Evolutionary conservation across 2,888 invertebrate species (phyloP).

Genomic region (Incurvaria masculella): DNA sequence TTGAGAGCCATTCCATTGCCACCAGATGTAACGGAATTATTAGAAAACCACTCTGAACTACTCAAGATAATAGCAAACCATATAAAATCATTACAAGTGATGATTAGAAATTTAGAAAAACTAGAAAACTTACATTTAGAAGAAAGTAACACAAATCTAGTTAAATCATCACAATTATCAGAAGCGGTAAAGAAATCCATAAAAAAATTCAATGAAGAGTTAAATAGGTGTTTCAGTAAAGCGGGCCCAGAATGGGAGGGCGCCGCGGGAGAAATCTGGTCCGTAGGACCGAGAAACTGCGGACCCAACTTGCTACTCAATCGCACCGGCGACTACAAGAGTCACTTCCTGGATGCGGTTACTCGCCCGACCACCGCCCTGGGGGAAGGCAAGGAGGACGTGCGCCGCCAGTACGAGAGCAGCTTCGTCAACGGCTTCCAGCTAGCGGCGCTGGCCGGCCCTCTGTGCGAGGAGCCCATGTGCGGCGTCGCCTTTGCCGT

Average conservation of each 20-base stretch:
- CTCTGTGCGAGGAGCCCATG: slow-evolving; percentile 96
- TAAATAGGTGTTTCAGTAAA: slow-evolving; percentile 59
- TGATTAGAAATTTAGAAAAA: slow-evolving; percentile 34
- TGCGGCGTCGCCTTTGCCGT: slow-evolving; percentile 91
- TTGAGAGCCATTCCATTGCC: slow-evolving; percentile 80
- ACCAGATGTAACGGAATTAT: slow-evolving; percentile 60
- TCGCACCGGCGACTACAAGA: slow-evolving; percentile 62
- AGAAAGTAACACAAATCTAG: slow-evolving; percentile 26
- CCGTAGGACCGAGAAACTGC: slow-evolving; percentile 85
- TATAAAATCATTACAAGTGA: slow-evolving; percentile 39
- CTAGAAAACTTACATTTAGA: slow-evolving; percentile 30
- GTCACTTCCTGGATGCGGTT: slow-evolving; percentile 34
- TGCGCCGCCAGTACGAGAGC: slow-evolving; percentile 65
- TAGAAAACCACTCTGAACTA: slow-evolving; percentile 69
- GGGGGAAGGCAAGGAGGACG: slow-evolving; percentile 44
- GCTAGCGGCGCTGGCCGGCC: slow-evolving; percentile 83
- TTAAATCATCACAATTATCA: slow-evolving; percentile 29
- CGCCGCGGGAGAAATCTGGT: slow-evolving; percentile 74
- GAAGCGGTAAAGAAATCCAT: slow-evolving; percentile 45
- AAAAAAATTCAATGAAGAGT: slow-evolving; percentile 49
- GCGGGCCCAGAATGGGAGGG: slow-evolving; percentile 53
- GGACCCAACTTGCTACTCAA: slow-evolving; percentile 91
- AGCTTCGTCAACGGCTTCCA: slow-evolving; percentile 86
- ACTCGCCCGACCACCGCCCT: slow-evolving; percentile 15
- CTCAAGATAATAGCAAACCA: slow-evolving; percentile 62